Conservation (phyloP, 2,888 invertebrate genomes). For the Matsumyia berberina region DNA sequence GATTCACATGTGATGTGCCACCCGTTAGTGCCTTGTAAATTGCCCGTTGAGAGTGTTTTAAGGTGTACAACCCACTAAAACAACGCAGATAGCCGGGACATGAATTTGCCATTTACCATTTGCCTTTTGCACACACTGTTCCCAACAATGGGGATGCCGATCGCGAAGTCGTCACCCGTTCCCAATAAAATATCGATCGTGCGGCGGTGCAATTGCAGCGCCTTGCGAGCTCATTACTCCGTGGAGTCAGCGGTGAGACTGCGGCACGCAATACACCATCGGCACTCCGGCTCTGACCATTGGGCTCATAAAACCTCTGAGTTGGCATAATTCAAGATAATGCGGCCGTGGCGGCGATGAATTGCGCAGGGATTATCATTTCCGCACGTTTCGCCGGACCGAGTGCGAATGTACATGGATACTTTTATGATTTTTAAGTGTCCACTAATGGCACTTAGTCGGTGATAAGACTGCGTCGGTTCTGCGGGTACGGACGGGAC, state of each 20-base stretch:
- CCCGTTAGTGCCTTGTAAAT: slow-evolving; percentile 74
- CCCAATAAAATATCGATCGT: slow-evolving; percentile 50
- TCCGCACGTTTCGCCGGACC: slow-evolving; percentile 21
- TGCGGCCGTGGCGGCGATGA: slow-evolving; percentile 50
- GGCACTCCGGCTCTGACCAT: neutral
- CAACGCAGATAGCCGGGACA: slow-evolving; percentile 59
- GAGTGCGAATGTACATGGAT: slow-evolving; percentile 68
- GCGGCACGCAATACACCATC: slow-evolving; percentile 17
- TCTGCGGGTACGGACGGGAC: neutral
- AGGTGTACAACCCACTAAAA: slow-evolving; percentile 52
- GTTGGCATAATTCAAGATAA: slow-evolving; percentile 72
- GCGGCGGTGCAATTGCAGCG: slow-evolving; percentile 38
- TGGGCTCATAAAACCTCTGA: slow-evolving; percentile 33
- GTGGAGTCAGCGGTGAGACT: slow-evolving; percentile 3
- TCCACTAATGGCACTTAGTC: slow-evolving; percentile 69
- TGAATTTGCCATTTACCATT: slow-evolving; percentile 71
- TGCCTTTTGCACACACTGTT: slow-evolving; percentile 53
- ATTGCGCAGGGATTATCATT: slow-evolving; percentile 62
- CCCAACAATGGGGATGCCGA: slow-evolving; percentile 13
- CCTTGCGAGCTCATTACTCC: slow-evolving; percentile 23
- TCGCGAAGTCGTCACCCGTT: slow-evolving; percentile 25
- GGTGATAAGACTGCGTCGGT: slow-evolving; percentile 51
- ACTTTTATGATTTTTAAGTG: slow-evolving; percentile 75
- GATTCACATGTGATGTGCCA: slow-evolving; percentile 62
- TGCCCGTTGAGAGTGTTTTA: slow-evolving; percentile 60